A percentile compares a stretch with the other conserved stretches of the same genome.
Evolutionary conservation across 2,113 vertebrate species (phyloP).

Genomic region (Marmota flaviventris): DNA sequence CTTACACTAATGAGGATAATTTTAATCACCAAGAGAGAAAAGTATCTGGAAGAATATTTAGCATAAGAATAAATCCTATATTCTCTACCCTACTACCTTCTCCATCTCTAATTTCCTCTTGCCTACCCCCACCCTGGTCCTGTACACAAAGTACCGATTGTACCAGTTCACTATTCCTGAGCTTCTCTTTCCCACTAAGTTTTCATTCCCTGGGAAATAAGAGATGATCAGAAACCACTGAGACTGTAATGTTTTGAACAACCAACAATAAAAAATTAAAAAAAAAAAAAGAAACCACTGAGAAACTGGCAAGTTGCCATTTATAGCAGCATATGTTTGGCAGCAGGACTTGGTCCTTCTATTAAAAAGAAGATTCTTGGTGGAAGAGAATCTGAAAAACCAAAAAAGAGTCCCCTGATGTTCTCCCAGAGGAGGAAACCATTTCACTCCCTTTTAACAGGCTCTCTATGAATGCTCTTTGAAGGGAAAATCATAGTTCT

Average conservation of each 20-base stretch:
- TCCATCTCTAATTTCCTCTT: not conserved
- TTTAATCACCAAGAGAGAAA: constrained; percentile 28
- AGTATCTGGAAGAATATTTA: not conserved
- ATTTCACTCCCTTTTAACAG: not conserved
- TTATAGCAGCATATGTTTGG: not conserved
- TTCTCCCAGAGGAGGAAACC: not conserved
- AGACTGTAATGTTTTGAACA: not conserved
- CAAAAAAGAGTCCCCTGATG: not conserved
- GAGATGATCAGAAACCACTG: not conserved
- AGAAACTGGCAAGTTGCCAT: not conserved
- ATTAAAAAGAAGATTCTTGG: not conserved
- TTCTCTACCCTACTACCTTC: not conserved
- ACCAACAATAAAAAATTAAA: too few species aligned
- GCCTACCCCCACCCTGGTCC: accelerated
- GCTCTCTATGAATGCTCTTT: not conserved
- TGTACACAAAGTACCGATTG: not conserved
- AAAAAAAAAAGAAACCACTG: not conserved
- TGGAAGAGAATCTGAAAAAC: not conserved
- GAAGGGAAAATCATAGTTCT: constrained; percentile 32
- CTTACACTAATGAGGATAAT: not conserved
- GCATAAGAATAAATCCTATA: not conserved
- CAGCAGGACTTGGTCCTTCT: not conserved
- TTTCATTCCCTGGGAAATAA: not conserved
- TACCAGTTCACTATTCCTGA: not conserved
- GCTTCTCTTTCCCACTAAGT: not conserved